Base-by-base conservation (phyloP, 2,888 invertebrate species). In the Acrobasis suavella region DNA sequence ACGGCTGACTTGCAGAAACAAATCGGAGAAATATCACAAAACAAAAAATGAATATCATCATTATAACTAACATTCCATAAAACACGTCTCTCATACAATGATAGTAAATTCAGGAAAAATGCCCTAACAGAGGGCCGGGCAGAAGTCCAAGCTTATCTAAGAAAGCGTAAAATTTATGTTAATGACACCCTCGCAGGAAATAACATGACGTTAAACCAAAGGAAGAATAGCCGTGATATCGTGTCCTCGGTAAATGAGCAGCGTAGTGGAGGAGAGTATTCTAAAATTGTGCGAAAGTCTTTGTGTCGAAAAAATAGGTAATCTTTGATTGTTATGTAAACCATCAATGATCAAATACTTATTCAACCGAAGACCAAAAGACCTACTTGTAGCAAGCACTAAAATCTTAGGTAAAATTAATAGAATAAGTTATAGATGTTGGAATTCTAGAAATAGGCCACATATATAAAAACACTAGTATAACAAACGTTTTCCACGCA, bases 111-210 rank as follows among this genome's bases (percentile, higher is more conserved):
- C 67, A 66, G 74, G 64, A 67, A 69, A 75, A 74, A 80, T 73
- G 78, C 76, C 76, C 80, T 84, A 83, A 85, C 82, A 81, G 76
- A 81, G 80, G 81, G 81, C 79, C 75, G 85, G 82, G 83, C 83
- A 82, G 71, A 72, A 77, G 81, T 83, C 85, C 83, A 82, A 82
- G 82, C 81, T 86, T 87, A 87, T 87, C 82, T 85, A 74, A 75
- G 77, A 79, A 82, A 72, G 80, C 86, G 86, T 86, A 85, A 86
- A 87, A 87, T 88, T 87, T 87, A 88, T 88, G 87, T 88, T 88
- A 89, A 89, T 88, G 86, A 87, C 77, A 70, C 79, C 75, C 77
- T 76, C 75, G 74, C 72, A 76, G 80, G 77, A 83, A 85, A 82
- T 82, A 85, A 80, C 81, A 81, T 83, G 82, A 79, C 83, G 82